A percentile compares a stretch with the other conserved stretches of the same genome.
These are phyloP conservation scores for Euclidia mi DNA, from an alignment of 2,888 invertebrate genomes.

Conservation along the genomic window DNA sequence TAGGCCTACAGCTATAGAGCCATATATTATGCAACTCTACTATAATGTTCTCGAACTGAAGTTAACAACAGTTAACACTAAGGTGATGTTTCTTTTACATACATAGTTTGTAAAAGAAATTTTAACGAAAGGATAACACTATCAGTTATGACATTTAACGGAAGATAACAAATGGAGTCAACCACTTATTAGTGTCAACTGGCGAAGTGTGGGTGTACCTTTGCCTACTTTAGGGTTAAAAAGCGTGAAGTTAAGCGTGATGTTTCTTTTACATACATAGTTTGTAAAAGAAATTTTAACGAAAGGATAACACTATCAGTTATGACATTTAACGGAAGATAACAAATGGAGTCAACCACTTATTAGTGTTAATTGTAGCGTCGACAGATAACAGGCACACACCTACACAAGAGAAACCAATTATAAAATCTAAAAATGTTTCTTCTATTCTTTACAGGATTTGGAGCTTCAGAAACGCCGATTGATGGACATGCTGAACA, in stretches of 20 bases:
- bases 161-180: conserved; percentile 56
- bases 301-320: conserved; percentile 50
- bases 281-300: conserved; percentile 31
- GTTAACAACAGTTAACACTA: no score
- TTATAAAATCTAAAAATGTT: neutral
- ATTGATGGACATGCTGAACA: conserved; percentile 94
- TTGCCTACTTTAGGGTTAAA: no score
- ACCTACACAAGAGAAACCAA: neutral
- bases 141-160: conserved; percentile 53
- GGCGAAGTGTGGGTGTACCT: no score
- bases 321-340: conserved; percentile 53
- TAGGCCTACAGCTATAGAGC: no score
- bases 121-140: conserved; percentile 39
- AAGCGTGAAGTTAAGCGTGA: no score
- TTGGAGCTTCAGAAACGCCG: conserved; percentile 94
- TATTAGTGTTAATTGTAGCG: conserved; percentile 58
- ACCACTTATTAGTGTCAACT: conserved; percentile 59
- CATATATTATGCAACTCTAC: no score
- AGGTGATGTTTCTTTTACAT: no score
- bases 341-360: conserved; percentile 54
- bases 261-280: no score
- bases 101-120: conserved; percentile 25
- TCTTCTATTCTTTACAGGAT: conserved; percentile 86
- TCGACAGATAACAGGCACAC: conserved; percentile 50
- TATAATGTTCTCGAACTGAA: no score